phyloP scores from a whole-genome alignment of 2,888 invertebrate genomes.

The Cheilosia pagana region DNA sequence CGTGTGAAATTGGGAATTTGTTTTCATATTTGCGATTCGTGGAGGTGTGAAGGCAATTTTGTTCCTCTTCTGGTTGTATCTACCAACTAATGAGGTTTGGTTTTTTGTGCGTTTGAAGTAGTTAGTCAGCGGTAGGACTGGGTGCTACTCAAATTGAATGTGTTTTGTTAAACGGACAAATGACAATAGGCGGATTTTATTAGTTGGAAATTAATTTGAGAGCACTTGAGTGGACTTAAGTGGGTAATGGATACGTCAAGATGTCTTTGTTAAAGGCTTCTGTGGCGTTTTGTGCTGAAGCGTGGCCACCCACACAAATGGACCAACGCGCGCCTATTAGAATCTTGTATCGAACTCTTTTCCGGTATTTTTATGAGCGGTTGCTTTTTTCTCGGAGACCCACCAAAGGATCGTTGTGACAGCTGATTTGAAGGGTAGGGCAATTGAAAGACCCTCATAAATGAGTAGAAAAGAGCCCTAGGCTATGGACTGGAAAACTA shows the following conservation, averaged over 20 bases:
- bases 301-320: too few relatives aligned
- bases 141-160: background rate
- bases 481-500: too few relatives aligned
- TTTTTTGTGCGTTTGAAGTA: background rate
- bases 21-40: constrained; percentile 23
- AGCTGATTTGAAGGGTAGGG: too few relatives aligned
- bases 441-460: too few relatives aligned
- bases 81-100: constrained; percentile 24
- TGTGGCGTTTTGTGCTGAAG: too few relatives aligned
- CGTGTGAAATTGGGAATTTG: constrained; percentile 46
- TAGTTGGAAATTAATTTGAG: background rate
- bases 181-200: background rate
- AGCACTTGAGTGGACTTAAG: background rate
- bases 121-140: background rate
- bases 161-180: constrained; percentile 12
- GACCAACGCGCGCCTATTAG: too few relatives aligned
- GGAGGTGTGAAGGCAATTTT: constrained; percentile 53
- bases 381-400: too few relatives aligned
- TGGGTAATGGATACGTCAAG: background rate
- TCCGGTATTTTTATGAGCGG: too few relatives aligned
- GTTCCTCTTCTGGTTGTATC: constrained; percentile 27
- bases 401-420: too few relatives aligned
- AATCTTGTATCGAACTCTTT: too few relatives aligned
- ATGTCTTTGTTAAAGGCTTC: too few relatives aligned
- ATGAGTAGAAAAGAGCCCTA: too few relatives aligned